These are phyloP conservation scores for Pelobates cultripes DNA, from an alignment of 2,797 vertebrate species.

Conservation along the genomic window DNA sequence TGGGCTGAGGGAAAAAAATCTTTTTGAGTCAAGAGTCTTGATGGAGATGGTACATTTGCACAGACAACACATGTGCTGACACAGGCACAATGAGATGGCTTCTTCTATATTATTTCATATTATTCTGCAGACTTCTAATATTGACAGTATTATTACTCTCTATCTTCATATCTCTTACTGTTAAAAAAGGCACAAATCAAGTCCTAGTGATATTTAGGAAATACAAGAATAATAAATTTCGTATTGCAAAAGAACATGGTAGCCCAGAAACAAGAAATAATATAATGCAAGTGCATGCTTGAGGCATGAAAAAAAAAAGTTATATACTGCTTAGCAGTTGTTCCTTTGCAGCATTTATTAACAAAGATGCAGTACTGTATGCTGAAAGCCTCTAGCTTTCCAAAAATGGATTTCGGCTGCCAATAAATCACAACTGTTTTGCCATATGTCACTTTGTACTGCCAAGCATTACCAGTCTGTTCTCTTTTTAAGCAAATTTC, in stretches of 20 bases:
- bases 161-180: too few species aligned
- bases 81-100: too few species aligned
- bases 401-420: slow-evolving; percentile 73
- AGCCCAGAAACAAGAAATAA: slow-evolving; percentile 9
- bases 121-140: too few species aligned
- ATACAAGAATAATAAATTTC: slow-evolving; percentile 6
- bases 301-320: slow-evolving; percentile 26
- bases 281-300: slow-evolving; percentile 9
- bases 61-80: too few species aligned
- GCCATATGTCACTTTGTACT: slow-evolving; percentile 89
- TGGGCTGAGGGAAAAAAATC: too few species aligned
- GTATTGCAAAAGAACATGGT: neutral
- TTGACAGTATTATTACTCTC: too few species aligned
- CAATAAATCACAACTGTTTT: slow-evolving; percentile 89
- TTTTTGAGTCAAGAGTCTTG: too few species aligned
- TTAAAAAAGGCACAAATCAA: neutral
- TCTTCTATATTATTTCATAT: too few species aligned
- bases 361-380: slow-evolving; percentile 72
- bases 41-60: too few species aligned
- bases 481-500: slow-evolving; percentile 91
- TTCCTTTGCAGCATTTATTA: slow-evolving; percentile 71
- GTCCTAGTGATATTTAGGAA: neutral
- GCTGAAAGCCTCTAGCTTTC: slow-evolving; percentile 77
- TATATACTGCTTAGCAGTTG: slow-evolving; percentile 55
- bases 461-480: slow-evolving; percentile 88